Conservation (phyloP, 2,888 invertebrate species). For the Drosophila neutralis region DNA sequence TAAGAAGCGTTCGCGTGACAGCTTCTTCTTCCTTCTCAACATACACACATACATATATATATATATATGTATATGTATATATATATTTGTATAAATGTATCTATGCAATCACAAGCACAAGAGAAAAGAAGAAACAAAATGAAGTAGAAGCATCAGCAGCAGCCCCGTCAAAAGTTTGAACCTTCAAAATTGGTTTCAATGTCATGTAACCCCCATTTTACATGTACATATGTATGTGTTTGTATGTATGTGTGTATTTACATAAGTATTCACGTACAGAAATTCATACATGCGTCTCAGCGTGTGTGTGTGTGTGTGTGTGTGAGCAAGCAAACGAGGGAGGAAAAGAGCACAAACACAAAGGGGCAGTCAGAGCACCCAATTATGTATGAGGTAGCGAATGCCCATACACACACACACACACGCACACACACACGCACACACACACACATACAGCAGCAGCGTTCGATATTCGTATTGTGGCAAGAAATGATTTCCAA, state of each 20-base stretch:
- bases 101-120: conserved; percentile 7
- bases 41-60: not conserved
- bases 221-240: conserved; percentile 22
- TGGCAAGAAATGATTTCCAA: conserved; percentile 18
- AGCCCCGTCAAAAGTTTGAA: conserved; percentile 46
- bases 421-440: conserved; percentile 1
- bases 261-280: not conserved
- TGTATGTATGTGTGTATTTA: conserved; percentile 3
- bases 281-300: conserved; percentile 11
- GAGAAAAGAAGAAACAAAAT: not conserved
- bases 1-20: not conserved
- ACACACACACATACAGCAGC: not conserved
- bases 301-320: conserved; percentile 8
- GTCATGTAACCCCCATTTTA: conserved; percentile 78
- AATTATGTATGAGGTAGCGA: conserved; percentile 9
- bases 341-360: conserved; percentile 13
- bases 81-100: not conserved
- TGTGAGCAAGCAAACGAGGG: conserved; percentile 3
- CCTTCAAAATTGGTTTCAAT: conserved; percentile 77
- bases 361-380: conserved; percentile 17
- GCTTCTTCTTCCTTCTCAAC: not conserved
- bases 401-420: conserved; percentile 10
- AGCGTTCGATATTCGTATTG: conserved; percentile 25
- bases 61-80: not conserved
- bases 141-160: not conserved